A percentile compares a stretch with the other conserved stretches of the same genome.
phyloP scores from a whole-genome alignment of 2,113 vertebrate genomes.

The Leucopternis melanops region DNA sequence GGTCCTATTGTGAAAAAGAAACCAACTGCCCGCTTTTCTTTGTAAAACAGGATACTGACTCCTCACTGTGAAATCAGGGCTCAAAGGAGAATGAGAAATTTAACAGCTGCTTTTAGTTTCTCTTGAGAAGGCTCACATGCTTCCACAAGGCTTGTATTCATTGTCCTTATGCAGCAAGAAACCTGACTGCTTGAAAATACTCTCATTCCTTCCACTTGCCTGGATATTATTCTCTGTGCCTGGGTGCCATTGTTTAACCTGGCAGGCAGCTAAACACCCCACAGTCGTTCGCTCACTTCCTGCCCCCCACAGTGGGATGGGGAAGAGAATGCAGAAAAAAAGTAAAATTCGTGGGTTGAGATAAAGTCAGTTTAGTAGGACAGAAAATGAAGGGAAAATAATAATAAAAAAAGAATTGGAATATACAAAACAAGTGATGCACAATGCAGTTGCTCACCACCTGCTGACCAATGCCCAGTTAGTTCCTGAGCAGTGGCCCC shows the following conservation, averaged over 20 bases:
- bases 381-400: no score
- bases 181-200: constrained; percentile 25
- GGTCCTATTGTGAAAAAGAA: constrained; percentile 20
- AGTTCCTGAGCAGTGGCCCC: no score
- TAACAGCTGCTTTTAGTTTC: constrained; percentile 54
- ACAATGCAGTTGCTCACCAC: no score
- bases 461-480: no score
- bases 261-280: no score
- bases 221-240: neutral
- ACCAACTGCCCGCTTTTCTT: neutral
- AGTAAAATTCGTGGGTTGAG: no score
- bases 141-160: neutral
- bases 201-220: neutral
- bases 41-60: constrained; percentile 30
- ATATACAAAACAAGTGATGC: no score
- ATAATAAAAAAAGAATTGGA: no score
- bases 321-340: no score
- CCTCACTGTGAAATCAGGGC: constrained; percentile 27
- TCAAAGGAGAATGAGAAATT: neutral
- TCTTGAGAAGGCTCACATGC: neutral
- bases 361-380: no score
- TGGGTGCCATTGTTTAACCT: neutral
- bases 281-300: no score
- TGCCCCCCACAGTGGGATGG: no score
- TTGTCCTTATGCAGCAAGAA: constrained; percentile 3